Evolutionary conservation across 2,888 invertebrate species (phyloP).

Genomic region (Bimastos eiseni): DNA sequence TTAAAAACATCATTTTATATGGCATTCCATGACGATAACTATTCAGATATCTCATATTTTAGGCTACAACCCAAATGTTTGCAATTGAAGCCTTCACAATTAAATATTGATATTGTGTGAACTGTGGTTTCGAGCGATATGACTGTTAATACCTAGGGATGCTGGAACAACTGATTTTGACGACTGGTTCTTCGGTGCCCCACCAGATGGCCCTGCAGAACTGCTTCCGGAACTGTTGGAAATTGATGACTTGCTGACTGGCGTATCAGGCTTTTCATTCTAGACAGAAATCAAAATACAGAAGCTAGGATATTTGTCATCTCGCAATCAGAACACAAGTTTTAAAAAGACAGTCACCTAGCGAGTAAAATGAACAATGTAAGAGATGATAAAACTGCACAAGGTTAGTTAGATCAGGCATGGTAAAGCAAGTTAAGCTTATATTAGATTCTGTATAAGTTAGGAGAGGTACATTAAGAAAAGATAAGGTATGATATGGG

Average conservation of each 20-base stretch:
- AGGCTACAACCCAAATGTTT: too few species aligned
- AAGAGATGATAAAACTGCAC: neutral
- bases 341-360: neutral
- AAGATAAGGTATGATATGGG: neutral
- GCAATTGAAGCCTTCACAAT: neutral
- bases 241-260: slow-evolving; percentile 85
- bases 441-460: too few species aligned
- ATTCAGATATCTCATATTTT: too few species aligned
- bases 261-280: slow-evolving; percentile 73
- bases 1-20: too few species aligned
- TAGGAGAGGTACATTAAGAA: neutral
- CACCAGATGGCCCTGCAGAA: slow-evolving; percentile 51
- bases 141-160: neutral
- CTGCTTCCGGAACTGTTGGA: slow-evolving; percentile 70
- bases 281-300: slow-evolving; percentile 25
- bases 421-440: too few species aligned
- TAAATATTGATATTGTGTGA: neutral
- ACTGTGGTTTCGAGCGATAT: neutral
- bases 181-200: neutral
- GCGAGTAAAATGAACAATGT: neutral
- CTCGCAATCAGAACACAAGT: neutral
- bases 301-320: neutral
- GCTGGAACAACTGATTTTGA: slow-evolving; percentile 14
- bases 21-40: too few species aligned
- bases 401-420: neutral